phyloP scores from a whole-genome alignment of 1,140 invertebrate species.

The Drepana arcuata region DNA sequence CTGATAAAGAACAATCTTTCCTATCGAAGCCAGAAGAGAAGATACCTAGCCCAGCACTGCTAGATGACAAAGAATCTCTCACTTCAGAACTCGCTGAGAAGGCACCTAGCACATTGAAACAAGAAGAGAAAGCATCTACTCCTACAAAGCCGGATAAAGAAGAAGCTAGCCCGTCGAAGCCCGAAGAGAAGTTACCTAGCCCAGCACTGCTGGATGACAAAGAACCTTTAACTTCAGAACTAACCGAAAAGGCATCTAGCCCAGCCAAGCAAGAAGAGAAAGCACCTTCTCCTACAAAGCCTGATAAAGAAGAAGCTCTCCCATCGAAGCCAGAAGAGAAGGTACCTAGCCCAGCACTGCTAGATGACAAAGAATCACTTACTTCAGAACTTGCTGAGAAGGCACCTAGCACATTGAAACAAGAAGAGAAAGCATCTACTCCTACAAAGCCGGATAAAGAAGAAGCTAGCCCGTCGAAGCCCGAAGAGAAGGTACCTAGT shows the following conservation, averaged over 20 bases:
- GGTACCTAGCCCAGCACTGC: constrained; percentile 1
- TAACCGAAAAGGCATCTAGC: background rate
- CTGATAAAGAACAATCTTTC: too few species aligned
- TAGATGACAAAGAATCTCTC: too few species aligned
- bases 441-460: constrained; percentile 5
- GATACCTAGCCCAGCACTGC: too few species aligned
- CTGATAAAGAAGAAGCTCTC: constrained; percentile 7
- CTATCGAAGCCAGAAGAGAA: too few species aligned
- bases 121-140: too few species aligned
- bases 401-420: constrained; percentile 1
- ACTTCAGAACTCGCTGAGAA: too few species aligned
- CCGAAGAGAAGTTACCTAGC: too few species aligned
- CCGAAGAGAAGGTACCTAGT: constrained; percentile 7
- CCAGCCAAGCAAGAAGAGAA: constrained; percentile 9
- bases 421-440: constrained; percentile 1
- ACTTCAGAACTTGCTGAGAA: background rate
- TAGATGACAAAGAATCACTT: constrained; percentile 2
- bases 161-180: too few species aligned
- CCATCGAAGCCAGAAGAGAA: constrained; percentile 2
- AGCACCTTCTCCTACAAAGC: constrained; percentile 1
- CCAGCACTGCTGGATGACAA: too few species aligned
- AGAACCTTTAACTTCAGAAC: too few species aligned
- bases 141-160: constrained; percentile 1
- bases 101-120: too few species aligned
- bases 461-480: constrained; percentile 5